Evolutionary conservation across 2,113 vertebrate species (phyloP).

Genomic region (Thermophis baileyi): DNA sequence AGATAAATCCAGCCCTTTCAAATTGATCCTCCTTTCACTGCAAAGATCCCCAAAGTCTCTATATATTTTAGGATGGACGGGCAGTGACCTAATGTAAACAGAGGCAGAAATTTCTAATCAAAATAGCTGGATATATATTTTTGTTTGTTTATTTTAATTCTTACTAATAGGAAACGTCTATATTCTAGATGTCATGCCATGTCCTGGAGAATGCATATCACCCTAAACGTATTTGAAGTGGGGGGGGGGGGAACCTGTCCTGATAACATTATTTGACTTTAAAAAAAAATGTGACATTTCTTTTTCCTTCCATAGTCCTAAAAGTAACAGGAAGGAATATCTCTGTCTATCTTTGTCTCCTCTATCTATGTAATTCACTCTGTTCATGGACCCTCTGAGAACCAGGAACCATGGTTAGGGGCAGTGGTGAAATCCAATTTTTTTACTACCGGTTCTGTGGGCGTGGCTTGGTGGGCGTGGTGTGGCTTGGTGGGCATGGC

Average conservation of each 20-base stretch:
- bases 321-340: not conserved
- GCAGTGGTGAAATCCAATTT: no score
- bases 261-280: not conserved
- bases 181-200: not conserved
- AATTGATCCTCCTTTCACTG: not conserved
- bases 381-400: not conserved
- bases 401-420: not conserved
- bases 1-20: not conserved
- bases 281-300: not conserved
- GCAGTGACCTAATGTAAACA: not conserved
- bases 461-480: no score
- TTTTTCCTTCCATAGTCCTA: not conserved
- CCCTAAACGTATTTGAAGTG: not conserved
- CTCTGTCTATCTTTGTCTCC: not conserved
- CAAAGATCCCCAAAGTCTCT: not conserved
- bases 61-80: not conserved
- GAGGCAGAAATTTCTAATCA: not conserved
- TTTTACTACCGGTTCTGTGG: no score
- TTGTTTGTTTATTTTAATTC: not conserved
- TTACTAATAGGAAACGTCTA: not conserved
- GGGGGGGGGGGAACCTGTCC: not conserved
- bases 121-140: not conserved
- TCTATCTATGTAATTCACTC: not conserved
- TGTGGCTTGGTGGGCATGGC: no score
- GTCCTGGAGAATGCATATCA: not conserved